phyloP scores from a whole-genome alignment of 2,113 vertebrate genomes.

The Aplodontia rufa region DNA sequence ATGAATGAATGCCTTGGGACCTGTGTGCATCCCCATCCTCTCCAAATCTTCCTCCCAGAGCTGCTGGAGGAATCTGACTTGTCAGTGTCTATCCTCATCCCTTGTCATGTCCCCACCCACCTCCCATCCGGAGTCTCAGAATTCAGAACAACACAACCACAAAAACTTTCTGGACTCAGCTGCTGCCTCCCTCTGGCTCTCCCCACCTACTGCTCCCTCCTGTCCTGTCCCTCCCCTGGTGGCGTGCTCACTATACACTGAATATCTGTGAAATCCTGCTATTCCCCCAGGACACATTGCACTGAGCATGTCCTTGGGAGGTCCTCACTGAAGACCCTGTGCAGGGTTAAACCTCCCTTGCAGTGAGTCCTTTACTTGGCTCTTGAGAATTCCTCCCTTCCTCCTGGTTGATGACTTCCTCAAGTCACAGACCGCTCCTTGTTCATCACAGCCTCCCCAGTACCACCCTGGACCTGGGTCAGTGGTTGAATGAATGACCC shows the following conservation, averaged over 20 bases:
- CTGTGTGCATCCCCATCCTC: accelerated
- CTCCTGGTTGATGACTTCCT: background rate
- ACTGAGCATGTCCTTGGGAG: background rate
- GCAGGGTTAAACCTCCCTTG: background rate
- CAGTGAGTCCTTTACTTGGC: background rate
- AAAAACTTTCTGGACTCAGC: background rate
- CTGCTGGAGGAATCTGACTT: background rate
- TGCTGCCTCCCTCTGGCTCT: too few species aligned
- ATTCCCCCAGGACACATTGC: background rate
- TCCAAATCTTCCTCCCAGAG: background rate
- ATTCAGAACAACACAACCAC: background rate
- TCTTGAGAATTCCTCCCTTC: background rate
- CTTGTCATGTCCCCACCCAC: too few species aligned
- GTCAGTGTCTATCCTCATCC: too few species aligned
- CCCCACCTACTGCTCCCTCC: accelerated
- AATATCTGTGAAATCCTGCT: background rate
- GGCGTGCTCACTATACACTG: background rate
- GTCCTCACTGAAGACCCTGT: background rate
- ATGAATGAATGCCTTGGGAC: background rate
- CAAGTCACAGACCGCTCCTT: accelerated
- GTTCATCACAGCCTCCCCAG: background rate
- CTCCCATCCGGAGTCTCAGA: background rate
- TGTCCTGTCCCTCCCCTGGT: too few species aligned
- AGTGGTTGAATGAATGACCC: background rate
- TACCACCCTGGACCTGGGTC: background rate